Conservation (phyloP, 2,113 vertebrate species). For the Amphilophus citrinellus region DNA sequence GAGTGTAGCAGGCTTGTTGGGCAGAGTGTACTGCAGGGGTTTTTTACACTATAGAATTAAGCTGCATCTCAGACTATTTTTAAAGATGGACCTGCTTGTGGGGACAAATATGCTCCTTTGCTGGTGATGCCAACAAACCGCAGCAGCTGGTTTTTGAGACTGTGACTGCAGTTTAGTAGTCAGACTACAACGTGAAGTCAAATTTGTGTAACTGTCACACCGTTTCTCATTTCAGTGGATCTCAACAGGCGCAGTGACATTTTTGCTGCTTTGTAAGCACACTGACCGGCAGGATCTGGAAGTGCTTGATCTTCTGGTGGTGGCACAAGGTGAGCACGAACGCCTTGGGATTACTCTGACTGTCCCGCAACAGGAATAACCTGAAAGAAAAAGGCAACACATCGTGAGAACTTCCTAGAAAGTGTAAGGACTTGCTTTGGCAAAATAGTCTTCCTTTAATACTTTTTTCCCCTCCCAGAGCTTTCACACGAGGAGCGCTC, state of each 20-base stretch:
- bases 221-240: not conserved
- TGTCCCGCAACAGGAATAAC: constrained; percentile 96
- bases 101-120: not conserved
- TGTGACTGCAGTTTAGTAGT: not conserved
- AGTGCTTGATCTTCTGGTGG: constrained; percentile 99
- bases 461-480: not conserved
- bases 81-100: constrained; percentile 3
- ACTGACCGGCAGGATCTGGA: constrained; percentile 98
- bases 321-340: constrained; percentile 98
- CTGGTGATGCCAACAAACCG: not conserved
- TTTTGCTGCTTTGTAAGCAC: not conserved
- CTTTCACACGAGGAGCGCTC: not conserved
- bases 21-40: not conserved
- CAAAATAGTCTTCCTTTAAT: not conserved
- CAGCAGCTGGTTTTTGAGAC: constrained; percentile 7
- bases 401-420: not conserved
- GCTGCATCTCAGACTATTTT: constrained; percentile 7
- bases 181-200: not conserved
- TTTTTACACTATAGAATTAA: constrained; percentile 18
- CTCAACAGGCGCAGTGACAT: not conserved
- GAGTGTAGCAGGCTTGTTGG: constrained; percentile 1
- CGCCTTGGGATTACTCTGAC: constrained; percentile 98
- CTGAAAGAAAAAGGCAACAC: constrained; percentile 69
- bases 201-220: constrained; percentile 6
- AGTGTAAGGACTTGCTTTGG: not conserved